Evolutionary conservation across 2,113 vertebrate species (phyloP), one percentile per base, ranked within the genome.

Genomic region (Festucalex cinctus): DNA sequence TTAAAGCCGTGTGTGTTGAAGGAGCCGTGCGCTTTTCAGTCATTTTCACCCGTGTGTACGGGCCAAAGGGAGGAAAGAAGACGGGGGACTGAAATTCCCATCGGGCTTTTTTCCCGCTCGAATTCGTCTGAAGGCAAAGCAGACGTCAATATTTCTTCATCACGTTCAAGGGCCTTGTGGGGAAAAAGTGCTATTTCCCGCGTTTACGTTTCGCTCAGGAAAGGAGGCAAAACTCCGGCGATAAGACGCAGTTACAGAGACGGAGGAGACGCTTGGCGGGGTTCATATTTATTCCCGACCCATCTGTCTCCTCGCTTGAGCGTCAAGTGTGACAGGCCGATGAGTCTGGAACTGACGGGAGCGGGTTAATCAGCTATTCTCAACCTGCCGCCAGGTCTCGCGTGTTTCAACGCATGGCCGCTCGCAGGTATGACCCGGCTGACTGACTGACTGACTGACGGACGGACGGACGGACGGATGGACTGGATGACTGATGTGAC

Each of bases 121-220:
- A 26, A 59, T 75, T 69, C 63, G 67, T 78, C 75, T 72, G 53
- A 68, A 65, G 65, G 63, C 46, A 68, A 79, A 84, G 63, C 44
- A 77, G 60, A 20, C 66, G 70, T 74, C 71, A 71, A 79, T 78
- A 81, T 75, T 82, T 80, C 46, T 63, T 65, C 43, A 69, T 67
- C 1, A 0, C 26, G 66, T 73, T 68, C 9, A 39, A 71, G 65
- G 53, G 74, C 70, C 39, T 59, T 6, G 6, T 59, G 63, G 72
- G 60, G 69, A 28, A 75, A 69, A 69, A 28, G 64, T 37, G 9
- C 39, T 54, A 19, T 67, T 64, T 66, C 28, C 20, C 2, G 46
- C 63, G 66, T 69, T 69, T 57, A 60, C 78, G 76, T 66, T 43
- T 53, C 37, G 60, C 66, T 56, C 70, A 72, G 73, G 78, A 76